Base-by-base conservation (phyloP, 2,113 vertebrate genomes). In the Microcebus tavaratra region DNA sequence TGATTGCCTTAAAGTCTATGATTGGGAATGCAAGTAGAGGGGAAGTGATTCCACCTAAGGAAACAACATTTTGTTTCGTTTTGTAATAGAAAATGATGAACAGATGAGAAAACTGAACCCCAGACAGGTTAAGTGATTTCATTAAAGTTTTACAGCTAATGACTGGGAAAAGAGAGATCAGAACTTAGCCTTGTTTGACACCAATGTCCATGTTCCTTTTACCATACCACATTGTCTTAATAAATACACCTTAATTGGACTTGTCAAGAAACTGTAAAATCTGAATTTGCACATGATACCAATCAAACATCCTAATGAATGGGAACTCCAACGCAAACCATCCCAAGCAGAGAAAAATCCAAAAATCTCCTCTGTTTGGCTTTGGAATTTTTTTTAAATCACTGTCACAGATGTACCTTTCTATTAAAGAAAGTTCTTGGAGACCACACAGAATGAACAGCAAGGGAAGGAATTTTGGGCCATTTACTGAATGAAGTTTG, bases 201-300 rank as follows among this genome's bases (percentile, higher is more conserved):
- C 8, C 31, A 65, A 48, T 78, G 48, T n/a, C 27, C 53, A 36
- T 17, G 10, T 86, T 65, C 8, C n/a, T 91, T 88, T 90, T 81
- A 83, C 31, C 31, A 80, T 1, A 53, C 8, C 18, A 93, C 55
- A 76, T 8, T 57, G 1, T 59, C 42, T 70, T 84, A 94, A 95
- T 70, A 78, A 97, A 88, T 81, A 25, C 6, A 87, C 18, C 18
- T 83, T 88, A 70, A 88, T 39, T 59, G 5, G n/a, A 61, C 55
- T 82, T 82, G 27, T 91, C 45, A 86, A 88, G n/a, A 95, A 92
- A 90, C 6, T n/a, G 29, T 34, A 84, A 94, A 92, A 59, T n/a
- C 25, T 76, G 23, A 83, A 90, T 59, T 92, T 76, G 48, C 29
- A 84, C 14, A 50, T 80, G 39, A 88, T 84, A 67, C 2, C 23